Evolutionary conservation across 2,797 vertebrate genomes (phyloP).

Genomic region (Propithecus perrieri): DNA sequence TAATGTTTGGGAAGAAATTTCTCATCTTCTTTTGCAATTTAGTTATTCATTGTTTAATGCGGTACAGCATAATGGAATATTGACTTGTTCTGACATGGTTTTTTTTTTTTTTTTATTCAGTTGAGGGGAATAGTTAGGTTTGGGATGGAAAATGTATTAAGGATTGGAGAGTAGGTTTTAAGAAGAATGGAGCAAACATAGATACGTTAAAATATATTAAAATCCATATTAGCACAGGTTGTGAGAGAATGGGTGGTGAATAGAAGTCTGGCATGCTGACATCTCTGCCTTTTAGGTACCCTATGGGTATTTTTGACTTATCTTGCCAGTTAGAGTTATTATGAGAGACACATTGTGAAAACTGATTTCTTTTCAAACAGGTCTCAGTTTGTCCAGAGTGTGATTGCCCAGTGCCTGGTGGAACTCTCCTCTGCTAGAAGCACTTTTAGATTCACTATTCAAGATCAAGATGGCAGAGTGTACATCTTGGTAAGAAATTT

Average conservation of each 20-base stretch:
- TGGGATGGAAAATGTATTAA: neutral
- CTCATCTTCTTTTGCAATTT: neutral
- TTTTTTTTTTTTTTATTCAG: slow-evolving; percentile 41
- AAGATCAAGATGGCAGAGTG: slow-evolving; percentile 90
- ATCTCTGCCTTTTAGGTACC: neutral
- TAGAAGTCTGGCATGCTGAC: neutral
- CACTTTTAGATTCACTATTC: slow-evolving; percentile 93
- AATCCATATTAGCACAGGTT: slow-evolving; percentile 1
- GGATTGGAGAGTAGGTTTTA: neutral
- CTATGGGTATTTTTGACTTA: slow-evolving; percentile 10
- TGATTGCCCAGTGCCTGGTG: slow-evolving; percentile 89
- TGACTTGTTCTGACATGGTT: neutral
- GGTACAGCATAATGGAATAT: neutral
- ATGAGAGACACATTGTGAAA: slow-evolving; percentile 38
- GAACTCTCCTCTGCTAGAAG: slow-evolving; percentile 90
- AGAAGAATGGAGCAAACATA: slow-evolving; percentile 5
- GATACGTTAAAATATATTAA: slow-evolving; percentile 33
- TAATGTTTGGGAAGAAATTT: slow-evolving; percentile 30
- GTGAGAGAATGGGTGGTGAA: neutral
- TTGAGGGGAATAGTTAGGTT: slow-evolving; percentile 12
- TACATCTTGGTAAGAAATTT: slow-evolving; percentile 91
- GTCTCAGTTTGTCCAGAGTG: slow-evolving; percentile 90
- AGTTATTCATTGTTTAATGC: neutral
- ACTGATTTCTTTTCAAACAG: slow-evolving; percentile 84
- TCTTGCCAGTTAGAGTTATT: slow-evolving; percentile 60